phyloP scores from a whole-genome alignment of 2,797 vertebrate genomes.

The Protosalanx chinensis region DNA sequence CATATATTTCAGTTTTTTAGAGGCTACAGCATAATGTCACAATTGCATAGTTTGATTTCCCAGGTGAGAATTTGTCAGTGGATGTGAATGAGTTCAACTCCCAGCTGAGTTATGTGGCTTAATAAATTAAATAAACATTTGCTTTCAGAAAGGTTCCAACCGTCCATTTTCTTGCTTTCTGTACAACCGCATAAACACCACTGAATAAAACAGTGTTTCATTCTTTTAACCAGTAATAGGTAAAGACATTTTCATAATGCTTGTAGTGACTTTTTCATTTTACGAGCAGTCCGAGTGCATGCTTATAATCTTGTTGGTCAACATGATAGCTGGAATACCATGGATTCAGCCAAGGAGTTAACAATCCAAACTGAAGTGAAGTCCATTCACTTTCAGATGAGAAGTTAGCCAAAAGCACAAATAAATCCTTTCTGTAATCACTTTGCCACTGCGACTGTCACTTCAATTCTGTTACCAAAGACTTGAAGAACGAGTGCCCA shows the following conservation, averaged over 20 bases:
- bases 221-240: neutral
- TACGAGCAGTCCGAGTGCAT: slow-evolving; percentile 26
- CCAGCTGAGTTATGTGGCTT: neutral
- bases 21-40: neutral
- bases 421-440: slow-evolving; percentile 56
- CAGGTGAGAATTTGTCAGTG: neutral
- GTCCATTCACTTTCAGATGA: slow-evolving; percentile 43
- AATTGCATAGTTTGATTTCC: neutral
- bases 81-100: neutral
- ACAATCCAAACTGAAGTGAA: slow-evolving; percentile 47
- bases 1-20: neutral
- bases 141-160: neutral
- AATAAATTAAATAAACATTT: neutral
- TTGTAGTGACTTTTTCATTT: slow-evolving; percentile 13
- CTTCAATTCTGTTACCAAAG: slow-evolving; percentile 29
- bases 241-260: slow-evolving; percentile 15
- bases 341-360: slow-evolving; percentile 30
- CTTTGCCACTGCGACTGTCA: slow-evolving; percentile 42
- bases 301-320: slow-evolving; percentile 36
- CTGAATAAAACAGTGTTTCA: neutral
- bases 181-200: neutral
- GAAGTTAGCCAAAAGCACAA: slow-evolving; percentile 50
- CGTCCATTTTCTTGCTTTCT: neutral
- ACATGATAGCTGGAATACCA: slow-evolving; percentile 37
- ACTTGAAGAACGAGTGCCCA: slow-evolving; percentile 10